Evolutionary conservation across 2,797 vertebrate species (phyloP).

Genomic region (Myotis pilosus): DNA sequence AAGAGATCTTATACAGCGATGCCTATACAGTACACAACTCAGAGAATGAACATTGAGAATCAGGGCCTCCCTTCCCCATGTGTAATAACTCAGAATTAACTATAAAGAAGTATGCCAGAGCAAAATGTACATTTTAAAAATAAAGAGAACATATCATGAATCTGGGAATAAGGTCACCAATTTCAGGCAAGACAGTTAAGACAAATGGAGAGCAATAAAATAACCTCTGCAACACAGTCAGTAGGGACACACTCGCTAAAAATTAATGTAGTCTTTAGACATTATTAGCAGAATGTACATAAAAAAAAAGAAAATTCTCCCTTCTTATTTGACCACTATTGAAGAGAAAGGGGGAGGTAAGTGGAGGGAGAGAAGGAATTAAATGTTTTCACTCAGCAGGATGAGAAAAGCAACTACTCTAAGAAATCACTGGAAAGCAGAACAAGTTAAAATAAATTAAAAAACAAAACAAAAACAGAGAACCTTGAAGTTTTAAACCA

Average conservation of each 20-base stretch:
- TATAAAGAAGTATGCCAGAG: constrained; percentile 74
- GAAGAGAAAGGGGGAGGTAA: background rate
- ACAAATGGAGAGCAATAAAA: constrained; percentile 77
- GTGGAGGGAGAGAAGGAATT: background rate
- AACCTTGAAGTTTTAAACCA: background rate
- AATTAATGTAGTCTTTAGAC: constrained; percentile 71
- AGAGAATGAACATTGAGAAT: constrained; percentile 50
- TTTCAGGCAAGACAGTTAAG: constrained; percentile 79
- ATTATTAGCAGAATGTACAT: constrained; percentile 73
- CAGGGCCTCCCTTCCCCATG: constrained; percentile 11
- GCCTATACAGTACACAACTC: constrained; percentile 57
- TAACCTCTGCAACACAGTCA: constrained; percentile 73
- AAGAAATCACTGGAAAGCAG: background rate
- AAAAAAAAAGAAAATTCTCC: constrained; percentile 63
- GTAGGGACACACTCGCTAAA: constrained; percentile 67
- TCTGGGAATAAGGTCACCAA: constrained; percentile 82
- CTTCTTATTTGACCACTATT: constrained; percentile 40
- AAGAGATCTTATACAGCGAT: constrained; percentile 59
- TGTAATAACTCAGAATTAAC: constrained; percentile 70
- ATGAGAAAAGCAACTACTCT: constrained; percentile 12
- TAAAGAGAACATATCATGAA: constrained; percentile 79
- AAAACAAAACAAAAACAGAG: background rate
- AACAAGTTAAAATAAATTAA: background rate
- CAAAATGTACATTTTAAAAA: constrained; percentile 77
- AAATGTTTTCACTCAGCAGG: constrained; percentile 1